Evolutionary conservation across 2,113 vertebrate genomes (phyloP).

Genomic region (Crocuta crocuta): DNA sequence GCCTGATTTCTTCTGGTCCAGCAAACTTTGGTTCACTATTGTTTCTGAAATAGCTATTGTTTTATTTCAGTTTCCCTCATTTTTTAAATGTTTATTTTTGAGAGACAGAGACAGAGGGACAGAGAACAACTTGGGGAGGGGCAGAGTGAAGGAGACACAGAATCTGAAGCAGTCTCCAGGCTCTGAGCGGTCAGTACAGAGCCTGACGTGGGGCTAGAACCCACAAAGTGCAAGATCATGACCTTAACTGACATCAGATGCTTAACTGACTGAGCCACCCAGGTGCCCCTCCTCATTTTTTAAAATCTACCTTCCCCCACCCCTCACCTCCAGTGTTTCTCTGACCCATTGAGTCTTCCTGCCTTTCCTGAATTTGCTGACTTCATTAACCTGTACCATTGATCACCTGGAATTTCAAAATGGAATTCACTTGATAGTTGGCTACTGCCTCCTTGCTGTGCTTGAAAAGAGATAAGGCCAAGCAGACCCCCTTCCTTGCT

Average conservation of each 20-base stretch:
- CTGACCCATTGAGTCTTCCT: neutral
- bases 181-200: too few species aligned
- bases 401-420: neutral
- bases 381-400: neutral
- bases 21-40: neutral
- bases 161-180: too few species aligned
- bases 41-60: neutral
- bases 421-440: neutral
- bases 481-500: rapidly evolving
- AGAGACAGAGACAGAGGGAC: too few species aligned
- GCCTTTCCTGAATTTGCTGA: neutral
- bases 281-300: too few species aligned
- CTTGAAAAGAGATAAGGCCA: neutral
- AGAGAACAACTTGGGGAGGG: too few species aligned
- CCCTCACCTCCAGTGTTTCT: neutral
- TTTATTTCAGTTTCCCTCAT: neutral
- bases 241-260: too few species aligned
- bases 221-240: too few species aligned
- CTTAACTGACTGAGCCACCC: too few species aligned
- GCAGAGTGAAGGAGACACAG: too few species aligned
- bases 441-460: neutral
- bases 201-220: too few species aligned
- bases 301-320: neutral
- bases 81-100: too few species aligned
- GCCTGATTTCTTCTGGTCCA: neutral